Evolutionary conservation across 23 tunicate genomes (phyloP).

Genomic region (Ciona savignyi): DNA sequence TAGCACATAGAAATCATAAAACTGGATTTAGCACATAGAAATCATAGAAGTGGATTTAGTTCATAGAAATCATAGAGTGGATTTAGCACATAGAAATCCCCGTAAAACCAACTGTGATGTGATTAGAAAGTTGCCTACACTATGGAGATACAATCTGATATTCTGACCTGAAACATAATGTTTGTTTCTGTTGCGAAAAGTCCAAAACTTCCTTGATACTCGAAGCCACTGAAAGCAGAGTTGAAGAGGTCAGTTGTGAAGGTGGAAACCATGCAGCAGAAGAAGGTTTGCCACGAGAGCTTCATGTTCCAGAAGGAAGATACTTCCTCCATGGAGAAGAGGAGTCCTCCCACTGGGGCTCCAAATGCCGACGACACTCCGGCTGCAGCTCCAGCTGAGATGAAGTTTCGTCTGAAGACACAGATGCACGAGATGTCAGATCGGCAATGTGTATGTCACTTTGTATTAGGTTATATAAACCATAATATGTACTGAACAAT

Average conservation of each 20-base stretch:
- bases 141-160: too few species aligned
- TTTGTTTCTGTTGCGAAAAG: conserved; percentile 83
- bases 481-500: neutral
- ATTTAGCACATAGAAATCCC: too few species aligned
- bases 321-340: conserved; percentile 99
- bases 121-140: too few species aligned
- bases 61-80: too few species aligned
- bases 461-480: neutral
- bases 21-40: too few species aligned
- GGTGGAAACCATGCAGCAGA: conserved; percentile 98
- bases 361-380: conserved; percentile 99
- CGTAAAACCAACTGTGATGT: too few species aligned
- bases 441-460: neutral
- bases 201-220: conserved; percentile 82
- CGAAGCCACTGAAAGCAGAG: conserved; percentile 88
- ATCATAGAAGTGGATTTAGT: too few species aligned
- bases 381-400: conserved; percentile 99
- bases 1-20: too few species aligned
- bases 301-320: conserved; percentile 98
- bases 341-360: conserved; percentile 99
- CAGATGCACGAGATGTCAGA: too few species aligned
- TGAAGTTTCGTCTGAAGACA: conserved; percentile 76
- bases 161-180: conserved; percentile 80
- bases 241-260: conserved; percentile 96
- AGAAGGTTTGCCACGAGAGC: conserved; percentile 98